Conservation (phyloP, 2,888 invertebrate genomes). For the Mimas tiliae region DNA sequence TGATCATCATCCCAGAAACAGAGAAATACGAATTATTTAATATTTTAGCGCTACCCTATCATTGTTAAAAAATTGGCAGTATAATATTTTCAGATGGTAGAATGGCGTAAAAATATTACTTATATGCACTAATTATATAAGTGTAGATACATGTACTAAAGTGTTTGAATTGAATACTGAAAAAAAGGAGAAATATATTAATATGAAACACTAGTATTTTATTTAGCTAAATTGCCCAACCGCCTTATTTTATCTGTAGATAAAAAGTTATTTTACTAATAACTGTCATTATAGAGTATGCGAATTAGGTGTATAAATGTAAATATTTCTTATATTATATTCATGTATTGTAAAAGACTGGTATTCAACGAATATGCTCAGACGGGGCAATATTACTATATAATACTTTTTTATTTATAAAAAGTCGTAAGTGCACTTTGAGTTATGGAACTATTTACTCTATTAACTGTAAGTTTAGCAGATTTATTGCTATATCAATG, state of each 20-base stretch:
- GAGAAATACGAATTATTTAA: neutral
- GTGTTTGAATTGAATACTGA: conserved; percentile 28
- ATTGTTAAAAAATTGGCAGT: neutral
- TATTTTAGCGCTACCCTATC: neutral
- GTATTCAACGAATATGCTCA: conserved; percentile 73
- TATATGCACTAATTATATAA: no score
- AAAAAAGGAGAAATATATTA: conserved; percentile 22
- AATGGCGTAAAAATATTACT: neutral
- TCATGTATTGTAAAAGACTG: conserved; percentile 75
- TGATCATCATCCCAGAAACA: neutral
- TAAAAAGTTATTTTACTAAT: conserved; percentile 76
- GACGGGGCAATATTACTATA: conserved; percentile 67
- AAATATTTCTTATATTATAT: conserved; percentile 70
- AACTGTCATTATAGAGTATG: conserved; percentile 78
- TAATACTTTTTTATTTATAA: conserved; percentile 74
- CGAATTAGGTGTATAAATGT: conserved; percentile 75
- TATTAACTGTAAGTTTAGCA: conserved; percentile 58
- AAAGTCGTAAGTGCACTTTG: conserved; percentile 82
- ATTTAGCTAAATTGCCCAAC: conserved; percentile 61
- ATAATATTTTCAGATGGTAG: neutral
- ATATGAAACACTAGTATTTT: conserved; percentile 34
- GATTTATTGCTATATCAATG: conserved; percentile 42
- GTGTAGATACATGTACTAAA: neutral
- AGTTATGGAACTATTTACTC: conserved; percentile 79
- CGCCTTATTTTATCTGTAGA: conserved; percentile 72